Percentiles rank a stretch among this genome's conserved stretches.
Evolutionary conservation across 1,140 invertebrate species (phyloP).

Genomic region (Apis dorsata): DNA sequence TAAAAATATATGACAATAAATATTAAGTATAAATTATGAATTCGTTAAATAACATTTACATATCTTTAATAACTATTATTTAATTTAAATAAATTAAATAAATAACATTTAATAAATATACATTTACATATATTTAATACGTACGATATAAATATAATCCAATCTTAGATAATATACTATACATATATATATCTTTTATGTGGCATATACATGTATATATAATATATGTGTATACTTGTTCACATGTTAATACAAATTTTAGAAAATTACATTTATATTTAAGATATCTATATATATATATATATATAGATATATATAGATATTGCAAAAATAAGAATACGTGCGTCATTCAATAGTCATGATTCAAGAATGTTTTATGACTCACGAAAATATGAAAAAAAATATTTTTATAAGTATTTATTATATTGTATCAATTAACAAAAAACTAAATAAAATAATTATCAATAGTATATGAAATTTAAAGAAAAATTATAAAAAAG

Average conservation of each 20-base stretch:
- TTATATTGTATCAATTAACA: neutral
- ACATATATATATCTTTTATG: no score
- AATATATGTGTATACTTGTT: no score
- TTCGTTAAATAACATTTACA: no score
- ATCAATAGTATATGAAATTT: neutral
- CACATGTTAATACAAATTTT: no score
- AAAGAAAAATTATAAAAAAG: neutral
- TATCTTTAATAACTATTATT: no score
- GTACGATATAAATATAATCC: no score
- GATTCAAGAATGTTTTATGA: neutral
- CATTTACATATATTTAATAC: no score
- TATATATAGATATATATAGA: neutral
- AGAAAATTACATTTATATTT: neutral
- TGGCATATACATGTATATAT: no score
- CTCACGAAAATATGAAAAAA: neutral
- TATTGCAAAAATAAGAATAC: no score
- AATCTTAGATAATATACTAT: no score
- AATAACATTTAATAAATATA: no score
- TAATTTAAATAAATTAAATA: no score
- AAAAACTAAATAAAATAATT: neutral
- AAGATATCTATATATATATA: neutral
- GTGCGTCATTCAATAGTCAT: conserved; percentile 15
- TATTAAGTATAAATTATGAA: neutral
- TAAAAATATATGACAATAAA: neutral
- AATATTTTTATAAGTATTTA: neutral